phyloP scores from a whole-genome alignment of 2,113 vertebrate genomes.

The Tychaedon coryphoeus region DNA sequence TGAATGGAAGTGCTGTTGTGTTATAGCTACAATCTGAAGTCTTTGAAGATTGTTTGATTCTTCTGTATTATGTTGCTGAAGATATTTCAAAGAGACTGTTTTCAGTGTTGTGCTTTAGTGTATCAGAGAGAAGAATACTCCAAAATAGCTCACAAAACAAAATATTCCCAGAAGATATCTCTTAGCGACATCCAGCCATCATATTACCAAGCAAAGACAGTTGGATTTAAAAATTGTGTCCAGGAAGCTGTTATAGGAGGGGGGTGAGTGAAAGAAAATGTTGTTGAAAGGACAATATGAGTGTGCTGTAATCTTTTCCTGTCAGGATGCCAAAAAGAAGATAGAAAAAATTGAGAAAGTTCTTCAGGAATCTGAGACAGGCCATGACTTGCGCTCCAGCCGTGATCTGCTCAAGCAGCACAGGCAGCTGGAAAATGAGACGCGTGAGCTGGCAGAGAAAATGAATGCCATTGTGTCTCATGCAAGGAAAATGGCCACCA shows the following conservation, averaged over 20 bases:
- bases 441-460: conserved; percentile 80
- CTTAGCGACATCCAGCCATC: neutral
- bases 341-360: conserved; percentile 83
- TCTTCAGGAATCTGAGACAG: conserved; percentile 75
- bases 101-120: neutral
- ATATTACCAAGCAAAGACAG: neutral
- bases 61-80: neutral
- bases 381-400: conserved; percentile 82
- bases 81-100: neutral
- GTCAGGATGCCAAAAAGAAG: conserved; percentile 83
- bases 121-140: neutral
- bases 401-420: conserved; percentile 81
- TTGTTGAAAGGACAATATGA: neutral
- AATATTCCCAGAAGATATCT: neutral
- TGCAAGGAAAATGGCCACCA: conserved; percentile 76
- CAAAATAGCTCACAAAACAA: neutral
- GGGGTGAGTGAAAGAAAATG: neutral
- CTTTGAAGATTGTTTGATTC: neutral
- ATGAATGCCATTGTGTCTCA: conserved; percentile 81
- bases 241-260: neutral
- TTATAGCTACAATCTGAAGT: neutral
- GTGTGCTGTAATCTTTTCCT: neutral
- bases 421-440: conserved; percentile 80
- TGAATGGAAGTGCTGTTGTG: neutral
- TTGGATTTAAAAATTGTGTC: neutral